phyloP scores from a whole-genome alignment of 2,888 invertebrate genomes.

The Latrodectus elegans region DNA sequence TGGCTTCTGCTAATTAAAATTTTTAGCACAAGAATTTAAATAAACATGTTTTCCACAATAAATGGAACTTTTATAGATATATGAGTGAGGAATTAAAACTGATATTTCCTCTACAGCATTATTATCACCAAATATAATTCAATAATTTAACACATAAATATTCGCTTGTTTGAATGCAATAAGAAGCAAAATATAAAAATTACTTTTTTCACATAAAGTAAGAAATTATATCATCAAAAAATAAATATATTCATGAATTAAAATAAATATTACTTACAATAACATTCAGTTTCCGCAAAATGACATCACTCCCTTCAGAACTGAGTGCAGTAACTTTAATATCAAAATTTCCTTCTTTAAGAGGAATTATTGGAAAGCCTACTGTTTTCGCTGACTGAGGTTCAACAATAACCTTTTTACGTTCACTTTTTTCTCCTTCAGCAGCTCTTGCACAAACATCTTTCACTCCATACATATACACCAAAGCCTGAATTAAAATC shows the following conservation, averaged over 20 bases:
- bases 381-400: conserved; percentile 56
- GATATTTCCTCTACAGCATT: too few relatives aligned
- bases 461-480: conserved; percentile 71
- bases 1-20: too few relatives aligned
- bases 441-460: conserved; percentile 70
- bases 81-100: too few relatives aligned
- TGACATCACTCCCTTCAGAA: conserved; percentile 63
- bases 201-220: background rate
- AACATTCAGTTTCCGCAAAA: conserved; percentile 69
- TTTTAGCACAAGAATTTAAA: too few relatives aligned
- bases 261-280: conserved; percentile 62
- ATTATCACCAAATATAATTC: too few relatives aligned
- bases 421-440: conserved; percentile 66
- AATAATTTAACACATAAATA: too few relatives aligned
- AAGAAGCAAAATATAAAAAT: background rate
- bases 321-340: conserved; percentile 70
- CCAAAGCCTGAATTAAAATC: conserved; percentile 43
- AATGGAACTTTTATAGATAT: too few relatives aligned
- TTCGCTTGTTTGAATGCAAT: background rate
- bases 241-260: too few relatives aligned
- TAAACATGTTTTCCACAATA: too few relatives aligned
- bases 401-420: conserved; percentile 63
- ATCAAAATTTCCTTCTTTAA: conserved; percentile 65
- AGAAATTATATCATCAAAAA: background rate
- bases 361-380: conserved; percentile 70